Conservation (phyloP, 2,888 invertebrate species). For the Lycia hirtaria region DNA sequence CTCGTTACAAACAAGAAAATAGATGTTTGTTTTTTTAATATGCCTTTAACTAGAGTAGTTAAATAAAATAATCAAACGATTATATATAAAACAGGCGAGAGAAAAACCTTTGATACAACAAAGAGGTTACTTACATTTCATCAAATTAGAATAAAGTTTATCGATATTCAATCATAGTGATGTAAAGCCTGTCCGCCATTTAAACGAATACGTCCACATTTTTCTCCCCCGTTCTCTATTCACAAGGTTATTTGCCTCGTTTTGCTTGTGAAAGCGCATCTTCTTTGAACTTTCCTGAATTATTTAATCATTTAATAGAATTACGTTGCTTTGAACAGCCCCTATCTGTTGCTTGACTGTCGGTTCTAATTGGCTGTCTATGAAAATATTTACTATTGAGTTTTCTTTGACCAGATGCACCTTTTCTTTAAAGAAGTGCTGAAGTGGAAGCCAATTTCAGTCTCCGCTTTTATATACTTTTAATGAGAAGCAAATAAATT, state of each 20-base stretch:
- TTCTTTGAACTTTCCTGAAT: conserved; percentile 81
- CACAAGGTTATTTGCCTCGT: conserved; percentile 74
- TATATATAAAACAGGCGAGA: no score
- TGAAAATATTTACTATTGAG: conserved; percentile 68
- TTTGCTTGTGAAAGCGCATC: conserved; percentile 80
- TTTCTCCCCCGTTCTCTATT: conserved; percentile 68
- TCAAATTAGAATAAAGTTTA: conserved; percentile 12
- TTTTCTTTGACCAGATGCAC: conserved; percentile 54
- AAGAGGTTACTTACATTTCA: no score
- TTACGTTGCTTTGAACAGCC: conserved; percentile 67
- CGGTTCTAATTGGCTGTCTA: conserved; percentile 74
- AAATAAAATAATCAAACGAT: no score
- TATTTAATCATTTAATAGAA: conserved; percentile 84
- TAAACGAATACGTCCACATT: conserved; percentile 64
- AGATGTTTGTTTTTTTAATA: no score
- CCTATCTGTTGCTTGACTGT: conserved; percentile 70
- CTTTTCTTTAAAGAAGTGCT: conserved; percentile 39
- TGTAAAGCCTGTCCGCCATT: conserved; percentile 44
- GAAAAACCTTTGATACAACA: no score
- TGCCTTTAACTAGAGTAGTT: no score
- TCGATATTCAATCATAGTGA: conserved; percentile 47
- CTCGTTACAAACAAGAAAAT: no score
- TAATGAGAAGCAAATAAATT: conserved; percentile 35
- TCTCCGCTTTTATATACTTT: conserved; percentile 27
- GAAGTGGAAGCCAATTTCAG: conserved; percentile 29